Percentiles rank a stretch among this genome's conserved stretches.
These are phyloP conservation scores for Rutpela maculata DNA, from an alignment of 2,888 invertebrate genomes.

Conservation along the genomic window DNA sequence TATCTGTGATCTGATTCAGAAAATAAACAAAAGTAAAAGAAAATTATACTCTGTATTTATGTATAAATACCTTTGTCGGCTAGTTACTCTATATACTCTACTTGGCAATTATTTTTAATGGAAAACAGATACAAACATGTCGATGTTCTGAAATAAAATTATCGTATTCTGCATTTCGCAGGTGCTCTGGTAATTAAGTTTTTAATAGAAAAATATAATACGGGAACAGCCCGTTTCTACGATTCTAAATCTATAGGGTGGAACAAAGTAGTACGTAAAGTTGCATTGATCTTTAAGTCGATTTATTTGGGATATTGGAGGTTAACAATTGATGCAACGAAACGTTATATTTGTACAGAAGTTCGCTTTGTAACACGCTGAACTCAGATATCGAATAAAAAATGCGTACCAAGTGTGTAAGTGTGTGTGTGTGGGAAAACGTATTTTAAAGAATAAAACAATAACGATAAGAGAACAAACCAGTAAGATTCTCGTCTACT, in stretches of 20 bases:
- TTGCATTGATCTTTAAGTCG: background rate
- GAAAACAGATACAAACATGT: slow-evolving; percentile 35
- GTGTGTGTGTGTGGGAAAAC: no score
- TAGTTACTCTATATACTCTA: slow-evolving; percentile 20
- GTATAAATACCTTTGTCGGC: slow-evolving; percentile 35
- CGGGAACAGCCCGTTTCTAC: slow-evolving; percentile 6
- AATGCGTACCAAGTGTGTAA: no score
- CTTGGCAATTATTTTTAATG: slow-evolving; percentile 39
- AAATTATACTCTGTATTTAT: slow-evolving; percentile 20
- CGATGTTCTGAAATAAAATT: slow-evolving; percentile 37
- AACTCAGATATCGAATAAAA: no score
- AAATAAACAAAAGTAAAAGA: slow-evolving; percentile 20
- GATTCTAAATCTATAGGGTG: slow-evolving; percentile 17
- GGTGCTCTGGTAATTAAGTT: slow-evolving; percentile 38
- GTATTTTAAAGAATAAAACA: no score
- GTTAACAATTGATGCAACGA: no score
- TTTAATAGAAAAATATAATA: slow-evolving; percentile 35
- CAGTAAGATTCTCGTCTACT: no score
- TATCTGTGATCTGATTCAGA: slow-evolving; percentile 24
- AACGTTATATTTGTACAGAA: no score
- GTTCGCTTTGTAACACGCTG: no score
- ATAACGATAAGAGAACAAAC: no score
- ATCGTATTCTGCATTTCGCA: slow-evolving; percentile 34
- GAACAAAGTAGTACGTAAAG: background rate
- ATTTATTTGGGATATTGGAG: no score